Base-by-base conservation (phyloP, 2,113 vertebrate species). In the Catharus bicknelli region DNA sequence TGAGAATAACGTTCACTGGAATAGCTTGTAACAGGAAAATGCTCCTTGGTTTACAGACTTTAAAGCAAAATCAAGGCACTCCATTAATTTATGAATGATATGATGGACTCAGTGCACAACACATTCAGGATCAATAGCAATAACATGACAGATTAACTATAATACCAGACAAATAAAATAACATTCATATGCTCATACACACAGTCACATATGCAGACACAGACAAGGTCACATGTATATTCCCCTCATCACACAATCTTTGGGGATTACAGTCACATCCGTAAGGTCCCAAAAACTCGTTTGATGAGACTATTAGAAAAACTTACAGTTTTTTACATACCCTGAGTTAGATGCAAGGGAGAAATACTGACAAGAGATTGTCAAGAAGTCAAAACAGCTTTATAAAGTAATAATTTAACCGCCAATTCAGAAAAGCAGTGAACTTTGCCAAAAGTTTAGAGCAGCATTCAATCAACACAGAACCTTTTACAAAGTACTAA, bases 161-260 rank as follows among this genome's bases (percentile, higher is more conserved):
- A 68, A 23, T 16, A 42, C 5, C 11, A 32, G 11, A 42, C 10
- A 23, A 36, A 64, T 40, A n/a, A 19, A 66, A 17, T 26, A 55
- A 55, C 13, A 54, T 7, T 20, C 7, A n/a, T 12, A 47, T 21
- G 12, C 7, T 45, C 15, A 30, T 6, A 13, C 27, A n/a, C 3
- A 27, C 1, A 62, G 26, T 4, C 34, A 23, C 6, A 8, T 13
- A 59, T 20, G 20, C 6, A 48, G 19, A 34, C 9, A 27, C 25
- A n/a, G 5, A 21, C 4, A 26, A 0, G 9, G 21, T 7, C 29
- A n/a, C 20, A 13, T 11, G 14, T 9, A 4, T 32, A 50, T 36
- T 6, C 5, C 1, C 1, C 1, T 6, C 12, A 0, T n/a, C 9
- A 58, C 55, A 68, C 22, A 57, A 32, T 29, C 14, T 76, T 62